phyloP scores from a whole-genome alignment of 37 sponge, comb jelly and placozoan genomes.

The Diacarnus erythraeanus region DNA sequence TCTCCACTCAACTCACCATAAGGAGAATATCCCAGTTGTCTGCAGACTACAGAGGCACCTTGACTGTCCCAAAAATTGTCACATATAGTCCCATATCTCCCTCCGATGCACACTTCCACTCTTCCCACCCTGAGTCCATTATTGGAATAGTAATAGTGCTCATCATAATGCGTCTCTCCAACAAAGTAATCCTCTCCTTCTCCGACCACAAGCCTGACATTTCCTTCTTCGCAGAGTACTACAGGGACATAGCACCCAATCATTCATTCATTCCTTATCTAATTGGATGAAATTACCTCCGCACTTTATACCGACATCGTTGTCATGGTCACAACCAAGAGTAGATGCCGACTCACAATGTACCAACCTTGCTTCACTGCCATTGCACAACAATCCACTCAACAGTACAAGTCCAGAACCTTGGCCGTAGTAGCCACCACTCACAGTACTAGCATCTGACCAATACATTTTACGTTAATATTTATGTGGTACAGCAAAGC shows the following conservation, averaged over 20 bases:
- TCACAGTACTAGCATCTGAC: not conserved
- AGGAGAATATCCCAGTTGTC: constrained; percentile 39
- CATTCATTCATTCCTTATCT: not conserved
- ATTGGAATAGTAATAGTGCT: not conserved
- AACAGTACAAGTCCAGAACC: not conserved
- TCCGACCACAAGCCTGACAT: constrained; percentile 20
- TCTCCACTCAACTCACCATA: constrained; percentile 32
- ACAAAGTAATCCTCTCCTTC: constrained; percentile 1
- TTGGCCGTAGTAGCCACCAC: not conserved
- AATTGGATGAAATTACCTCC: constrained; percentile 12
- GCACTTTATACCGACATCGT: constrained; percentile 16
- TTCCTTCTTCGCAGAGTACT: constrained; percentile 17
- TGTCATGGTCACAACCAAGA: constrained; percentile 1
- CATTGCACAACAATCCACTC: not conserved
- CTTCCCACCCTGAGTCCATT: constrained; percentile 21
- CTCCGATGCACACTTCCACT: constrained; percentile 39
- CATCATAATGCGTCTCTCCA: constrained; percentile 14
- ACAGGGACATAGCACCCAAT: not conserved
- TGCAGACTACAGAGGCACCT: constrained; percentile 40
- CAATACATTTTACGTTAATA: too few species aligned
- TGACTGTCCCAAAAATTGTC: constrained; percentile 17
- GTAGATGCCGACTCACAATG: not conserved
- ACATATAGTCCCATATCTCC: constrained; percentile 40
- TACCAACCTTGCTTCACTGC: not conserved
- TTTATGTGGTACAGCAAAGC: constrained; percentile 1